phyloP scores from a whole-genome alignment of 2,888 invertebrate genomes.

The Acanthopleura granulata region DNA sequence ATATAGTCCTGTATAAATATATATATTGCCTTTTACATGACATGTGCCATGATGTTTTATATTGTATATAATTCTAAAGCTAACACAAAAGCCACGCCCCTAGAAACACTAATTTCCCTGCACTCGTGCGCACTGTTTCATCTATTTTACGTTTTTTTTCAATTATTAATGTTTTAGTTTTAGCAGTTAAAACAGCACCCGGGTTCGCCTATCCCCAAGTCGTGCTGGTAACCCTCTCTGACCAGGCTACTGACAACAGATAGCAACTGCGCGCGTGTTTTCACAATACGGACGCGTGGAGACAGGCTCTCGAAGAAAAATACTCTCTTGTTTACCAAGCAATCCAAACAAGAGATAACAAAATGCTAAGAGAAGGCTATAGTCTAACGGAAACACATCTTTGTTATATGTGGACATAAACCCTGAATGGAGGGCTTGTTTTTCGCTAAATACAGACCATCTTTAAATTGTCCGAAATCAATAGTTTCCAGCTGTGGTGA shows the following conservation, averaged over 20 bases:
- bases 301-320: slow-evolving; percentile 14
- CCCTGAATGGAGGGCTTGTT: slow-evolving; percentile 16
- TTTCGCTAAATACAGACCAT: neutral
- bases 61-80: no score
- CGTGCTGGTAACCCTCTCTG: neutral
- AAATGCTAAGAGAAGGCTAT: neutral
- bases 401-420: slow-evolving; percentile 17
- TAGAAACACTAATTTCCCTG: no score
- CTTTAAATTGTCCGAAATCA: no score
- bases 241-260: neutral
- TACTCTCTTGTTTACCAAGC: slow-evolving; percentile 6
- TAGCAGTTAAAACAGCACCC: neutral
- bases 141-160: neutral
- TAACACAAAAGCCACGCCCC: no score
- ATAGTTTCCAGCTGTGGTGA: no score
- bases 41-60: no score
- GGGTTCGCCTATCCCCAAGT: neutral
- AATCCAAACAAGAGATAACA: slow-evolving; percentile 13
- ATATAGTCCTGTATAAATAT: no score
- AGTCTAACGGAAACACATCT: neutral
- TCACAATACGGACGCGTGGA: neutral
- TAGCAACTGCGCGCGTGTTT: slow-evolving; percentile 1
- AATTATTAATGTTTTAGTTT: slow-evolving; percentile 19
- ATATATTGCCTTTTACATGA: no score
- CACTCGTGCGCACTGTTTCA: no score